A percentile compares a stretch with the other conserved stretches of the same genome.
These are phyloP conservation scores for Sarcoramphus papa DNA, from an alignment of 2,797 vertebrate genomes.

Conservation along the genomic window DNA sequence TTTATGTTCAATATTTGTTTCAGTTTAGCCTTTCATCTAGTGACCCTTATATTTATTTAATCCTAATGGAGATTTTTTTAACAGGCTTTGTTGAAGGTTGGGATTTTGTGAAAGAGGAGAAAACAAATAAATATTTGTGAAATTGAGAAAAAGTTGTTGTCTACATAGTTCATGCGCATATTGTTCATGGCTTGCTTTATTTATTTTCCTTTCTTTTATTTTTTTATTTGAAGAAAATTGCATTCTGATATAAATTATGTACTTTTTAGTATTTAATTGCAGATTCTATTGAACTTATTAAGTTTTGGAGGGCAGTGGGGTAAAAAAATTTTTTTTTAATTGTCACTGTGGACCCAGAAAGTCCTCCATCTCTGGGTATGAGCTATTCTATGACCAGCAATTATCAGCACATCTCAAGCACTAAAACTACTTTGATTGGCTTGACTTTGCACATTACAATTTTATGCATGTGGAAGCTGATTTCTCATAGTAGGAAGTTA, in stretches of 20 bases:
- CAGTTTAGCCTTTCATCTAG: neutral
- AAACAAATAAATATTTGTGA: neutral
- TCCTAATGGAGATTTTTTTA: neutral
- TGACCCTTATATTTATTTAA: neutral
- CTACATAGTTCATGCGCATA: neutral
- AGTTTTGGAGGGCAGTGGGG: neutral
- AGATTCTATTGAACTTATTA: neutral
- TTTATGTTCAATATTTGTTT: neutral
- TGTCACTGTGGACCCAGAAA: neutral
- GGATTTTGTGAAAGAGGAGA: neutral
- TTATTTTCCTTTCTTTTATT: neutral
- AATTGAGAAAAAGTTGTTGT: neutral
- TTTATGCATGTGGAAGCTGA: neutral
- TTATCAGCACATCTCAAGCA: neutral
- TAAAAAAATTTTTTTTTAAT: neutral
- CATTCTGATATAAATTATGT: neutral
- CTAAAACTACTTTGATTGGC: neutral
- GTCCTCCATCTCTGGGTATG: neutral
- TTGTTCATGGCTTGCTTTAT: neutral
- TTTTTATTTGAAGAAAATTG: neutral
- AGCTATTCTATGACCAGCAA: neutral
- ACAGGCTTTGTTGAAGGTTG: neutral
- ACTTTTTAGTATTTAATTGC: slow-evolving; percentile 8
- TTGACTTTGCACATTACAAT: neutral
- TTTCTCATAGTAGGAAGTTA: neutral